Percentiles rank a stretch among this genome's conserved stretches.
phyloP scores from a whole-genome alignment of 1,140 invertebrate genomes.

The Drosophila micromelanica region DNA sequence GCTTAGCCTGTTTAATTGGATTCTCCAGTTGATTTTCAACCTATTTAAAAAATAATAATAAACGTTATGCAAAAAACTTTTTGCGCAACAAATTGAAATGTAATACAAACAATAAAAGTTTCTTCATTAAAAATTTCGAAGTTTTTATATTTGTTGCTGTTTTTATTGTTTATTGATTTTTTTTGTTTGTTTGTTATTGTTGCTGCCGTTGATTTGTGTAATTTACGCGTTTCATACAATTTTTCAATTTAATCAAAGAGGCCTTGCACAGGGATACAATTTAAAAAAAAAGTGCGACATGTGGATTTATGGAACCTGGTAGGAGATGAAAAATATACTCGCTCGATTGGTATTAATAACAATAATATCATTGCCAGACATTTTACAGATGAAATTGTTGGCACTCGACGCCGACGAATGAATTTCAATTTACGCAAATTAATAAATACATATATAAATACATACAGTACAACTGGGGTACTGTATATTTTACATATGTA shows the following conservation, averaged over 20 bases:
- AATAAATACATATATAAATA: constrained; percentile 27
- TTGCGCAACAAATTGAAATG: constrained; percentile 25
- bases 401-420: constrained; percentile 45
- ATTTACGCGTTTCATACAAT: constrained; percentile 68
- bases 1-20: constrained; percentile 4
- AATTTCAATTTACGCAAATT: constrained; percentile 69
- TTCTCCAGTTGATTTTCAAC: constrained; percentile 20
- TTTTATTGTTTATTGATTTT: neutral
- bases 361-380: constrained; percentile 58
- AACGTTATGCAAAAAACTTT: constrained; percentile 5
- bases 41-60: constrained; percentile 1
- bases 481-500: too few relatives aligned
- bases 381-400: constrained; percentile 59
- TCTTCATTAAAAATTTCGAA: constrained; percentile 56
- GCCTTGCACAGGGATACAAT: constrained; percentile 9
- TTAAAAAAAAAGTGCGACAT: constrained; percentile 18
- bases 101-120: constrained; percentile 54
- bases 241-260: constrained; percentile 68
- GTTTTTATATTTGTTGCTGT: constrained; percentile 1
- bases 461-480: too few relatives aligned
- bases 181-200: constrained; percentile 25
- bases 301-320: constrained; percentile 25
- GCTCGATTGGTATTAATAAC: constrained; percentile 57
- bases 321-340: constrained; percentile 43
- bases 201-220: constrained; percentile 70